phyloP scores from a whole-genome alignment of 1,140 invertebrate genomes.

The Bombus breviceps region DNA sequence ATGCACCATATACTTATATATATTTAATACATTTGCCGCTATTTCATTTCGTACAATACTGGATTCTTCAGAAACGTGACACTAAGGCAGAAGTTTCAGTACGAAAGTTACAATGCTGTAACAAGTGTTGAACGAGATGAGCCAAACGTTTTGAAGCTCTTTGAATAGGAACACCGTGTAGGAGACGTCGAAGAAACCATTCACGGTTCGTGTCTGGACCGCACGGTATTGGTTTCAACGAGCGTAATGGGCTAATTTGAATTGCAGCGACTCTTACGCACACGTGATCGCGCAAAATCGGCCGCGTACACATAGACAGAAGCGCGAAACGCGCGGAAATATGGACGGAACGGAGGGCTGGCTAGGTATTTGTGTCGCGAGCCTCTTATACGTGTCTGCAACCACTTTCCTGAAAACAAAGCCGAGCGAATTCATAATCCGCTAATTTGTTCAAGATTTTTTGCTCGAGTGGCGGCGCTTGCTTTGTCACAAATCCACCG shows the following conservation, averaged over 20 bases:
- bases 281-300: constrained; percentile 48
- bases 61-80: too few relatives aligned
- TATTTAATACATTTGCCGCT: too few relatives aligned
- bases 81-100: not conserved
- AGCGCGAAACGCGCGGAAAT: constrained; percentile 21
- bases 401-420: constrained; percentile 73
- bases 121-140: not conserved
- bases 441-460: constrained; percentile 78
- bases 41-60: too few relatives aligned
- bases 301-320: not conserved
- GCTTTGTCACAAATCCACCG: constrained; percentile 66
- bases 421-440: constrained; percentile 75
- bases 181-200: not conserved
- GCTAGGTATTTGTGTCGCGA: constrained; percentile 37
- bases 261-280: constrained; percentile 65
- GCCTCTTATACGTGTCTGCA: constrained; percentile 44
- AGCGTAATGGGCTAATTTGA: constrained; percentile 71
- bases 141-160: not conserved
- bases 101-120: not conserved
- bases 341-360: not conserved
- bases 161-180: not conserved
- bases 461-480: constrained; percentile 70
- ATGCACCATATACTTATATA: not conserved
- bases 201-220: not conserved
- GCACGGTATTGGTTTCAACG: constrained; percentile 51